Evolutionary conservation across 2,797 vertebrate genomes (phyloP), one percentile per base, ranked within the genome.

Genomic region (Hyperoplus lanceolatus): DNA sequence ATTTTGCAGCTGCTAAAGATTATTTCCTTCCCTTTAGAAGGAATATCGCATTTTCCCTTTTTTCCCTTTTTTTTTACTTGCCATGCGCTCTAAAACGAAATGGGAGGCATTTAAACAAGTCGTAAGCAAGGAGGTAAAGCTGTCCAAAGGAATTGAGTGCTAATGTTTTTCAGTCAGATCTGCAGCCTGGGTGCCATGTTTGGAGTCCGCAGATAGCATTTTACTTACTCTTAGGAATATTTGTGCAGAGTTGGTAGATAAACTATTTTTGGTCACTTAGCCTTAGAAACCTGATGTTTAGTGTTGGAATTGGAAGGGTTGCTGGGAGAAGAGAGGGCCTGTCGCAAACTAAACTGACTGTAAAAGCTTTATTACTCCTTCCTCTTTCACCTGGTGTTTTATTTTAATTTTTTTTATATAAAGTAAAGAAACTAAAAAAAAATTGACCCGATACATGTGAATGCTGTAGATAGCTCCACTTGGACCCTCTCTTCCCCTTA

Each of bases 251-350:
- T 50, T 58, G 2, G 13, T 36, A 50, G 18, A 64, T 48, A 58
- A 29, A 72, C 84, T 84, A 13, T 87, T 81, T 89, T 87, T 90
- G 87, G 81, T 84, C 75, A 71, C 87, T 4, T 16, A 86, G 70
- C 92, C 87, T 70, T 92, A 91, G 92, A 90, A 89, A 93, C 73
- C 74, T 81, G 90, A 93, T 89, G 79, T 85, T 91, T 82, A 79
- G 84, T 62, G 67, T 77, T 68, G 74, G 73, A 72, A 70, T 66
- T 60, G 21, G 29, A 72, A 59, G 42, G 51, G 75, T 29, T 18
- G 43, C 60, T 38, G 65, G 71, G 65, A 79, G 75, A 45, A 79
- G 55, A 71, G 59, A 62, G 29, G 29, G 41, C 53, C 76, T 68
- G 65, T 87, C 86, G 89, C 67, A 76, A 77, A 82, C 80, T 81